These are phyloP conservation scores for Agonopterix subpropinquella DNA, from an alignment of 2,888 invertebrate species.

Conservation along the genomic window DNA sequence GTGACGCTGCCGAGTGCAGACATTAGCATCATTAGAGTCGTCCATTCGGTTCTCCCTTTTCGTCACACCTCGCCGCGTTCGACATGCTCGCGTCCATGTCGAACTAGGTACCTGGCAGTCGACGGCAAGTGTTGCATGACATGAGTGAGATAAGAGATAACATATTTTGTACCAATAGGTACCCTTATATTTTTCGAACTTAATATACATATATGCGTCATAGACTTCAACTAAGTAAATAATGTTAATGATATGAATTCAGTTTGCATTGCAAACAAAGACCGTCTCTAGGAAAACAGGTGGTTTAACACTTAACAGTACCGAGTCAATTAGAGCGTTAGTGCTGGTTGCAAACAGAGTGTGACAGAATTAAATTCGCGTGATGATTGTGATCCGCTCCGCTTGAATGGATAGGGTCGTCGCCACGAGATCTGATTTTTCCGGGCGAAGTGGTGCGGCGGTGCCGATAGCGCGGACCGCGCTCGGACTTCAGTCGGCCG, in stretches of 20 bases:
- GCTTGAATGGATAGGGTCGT: conserved; percentile 70
- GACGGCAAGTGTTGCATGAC: too few relatives aligned
- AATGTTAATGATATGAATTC: too few relatives aligned
- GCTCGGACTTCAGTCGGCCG: conserved; percentile 56
- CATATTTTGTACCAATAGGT: too few relatives aligned
- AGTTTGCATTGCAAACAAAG: not conserved
- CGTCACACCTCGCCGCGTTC: conserved; percentile 55
- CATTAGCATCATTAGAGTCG: conserved; percentile 34
- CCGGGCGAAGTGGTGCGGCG: conserved; percentile 54
- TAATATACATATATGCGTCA: too few relatives aligned
- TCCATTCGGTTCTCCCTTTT: conserved; percentile 40
- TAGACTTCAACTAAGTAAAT: too few relatives aligned
- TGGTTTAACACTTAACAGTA: conserved; percentile 25
- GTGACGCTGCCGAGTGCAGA: conserved; percentile 45
- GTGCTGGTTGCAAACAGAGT: conserved; percentile 51
- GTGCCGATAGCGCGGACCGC: conserved; percentile 46
- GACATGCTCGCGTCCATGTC: conserved; percentile 41
- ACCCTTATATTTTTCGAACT: too few relatives aligned
- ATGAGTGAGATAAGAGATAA: too few relatives aligned
- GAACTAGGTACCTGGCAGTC: conserved; percentile 17
- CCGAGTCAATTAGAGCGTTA: conserved; percentile 13
- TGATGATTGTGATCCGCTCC: conserved; percentile 54
- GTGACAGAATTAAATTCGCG: conserved; percentile 61
- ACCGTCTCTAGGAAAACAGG: conserved; percentile 10
- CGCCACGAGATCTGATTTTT: conserved; percentile 64